phyloP scores from a whole-genome alignment of 2,797 vertebrate genomes.

The Pseudocheirus occidentalis region DNA sequence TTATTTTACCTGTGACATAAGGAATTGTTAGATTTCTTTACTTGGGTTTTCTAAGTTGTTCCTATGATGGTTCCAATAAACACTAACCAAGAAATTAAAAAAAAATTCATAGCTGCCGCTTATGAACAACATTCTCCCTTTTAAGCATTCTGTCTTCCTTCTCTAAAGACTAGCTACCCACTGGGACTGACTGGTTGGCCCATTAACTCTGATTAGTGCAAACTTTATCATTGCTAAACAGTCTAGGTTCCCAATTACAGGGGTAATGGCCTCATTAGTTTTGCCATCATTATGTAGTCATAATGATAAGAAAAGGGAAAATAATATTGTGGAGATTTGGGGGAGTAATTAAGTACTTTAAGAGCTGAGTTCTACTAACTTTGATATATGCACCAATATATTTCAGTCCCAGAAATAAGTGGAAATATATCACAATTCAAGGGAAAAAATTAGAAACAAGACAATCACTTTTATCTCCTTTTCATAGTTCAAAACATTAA shows the following conservation, averaged over 20 bases:
- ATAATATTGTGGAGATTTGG: constrained; percentile 26
- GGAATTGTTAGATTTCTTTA: not conserved
- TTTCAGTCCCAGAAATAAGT: constrained; percentile 16
- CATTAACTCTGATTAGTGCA: constrained; percentile 58
- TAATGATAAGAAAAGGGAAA: constrained; percentile 58
- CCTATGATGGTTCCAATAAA: not conserved
- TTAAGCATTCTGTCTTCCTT: constrained; percentile 32
- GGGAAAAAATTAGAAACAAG: not conserved
- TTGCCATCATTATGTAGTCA: constrained; percentile 55
- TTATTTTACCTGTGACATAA: not conserved
- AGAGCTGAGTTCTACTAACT: constrained; percentile 16
- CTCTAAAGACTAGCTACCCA: constrained; percentile 57
- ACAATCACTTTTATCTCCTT: not conserved
- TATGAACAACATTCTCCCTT: constrained; percentile 17
- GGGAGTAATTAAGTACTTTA: constrained; percentile 3
- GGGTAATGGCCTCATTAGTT: constrained; percentile 64
- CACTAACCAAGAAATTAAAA: not conserved
- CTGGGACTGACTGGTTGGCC: constrained; percentile 55
- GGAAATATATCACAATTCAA: constrained; percentile 37
- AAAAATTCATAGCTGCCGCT: not conserved
- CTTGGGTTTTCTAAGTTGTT: rapidly evolving
- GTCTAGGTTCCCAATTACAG: constrained; percentile 58
- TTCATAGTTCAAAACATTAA: not conserved
- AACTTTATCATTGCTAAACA: constrained; percentile 27
- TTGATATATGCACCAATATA: constrained; percentile 3